Conservation (phyloP, 2,113 vertebrate genomes). For the Esox niger region DNA sequence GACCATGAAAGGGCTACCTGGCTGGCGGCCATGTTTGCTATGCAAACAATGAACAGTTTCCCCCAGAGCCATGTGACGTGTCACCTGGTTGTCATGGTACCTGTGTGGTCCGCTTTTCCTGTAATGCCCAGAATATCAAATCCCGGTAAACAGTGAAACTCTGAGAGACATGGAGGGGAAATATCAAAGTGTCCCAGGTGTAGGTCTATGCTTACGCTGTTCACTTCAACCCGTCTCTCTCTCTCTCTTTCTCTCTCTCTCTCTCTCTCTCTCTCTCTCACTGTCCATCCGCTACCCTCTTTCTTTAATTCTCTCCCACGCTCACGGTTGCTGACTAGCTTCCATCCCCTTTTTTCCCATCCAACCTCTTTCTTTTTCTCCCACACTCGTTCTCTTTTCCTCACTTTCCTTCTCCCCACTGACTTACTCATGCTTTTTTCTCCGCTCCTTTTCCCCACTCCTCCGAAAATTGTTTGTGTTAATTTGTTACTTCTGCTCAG, state of each 20-base stretch:
- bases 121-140: conserved; percentile 43
- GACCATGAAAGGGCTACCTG: conserved; percentile 5
- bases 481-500: too few species aligned
- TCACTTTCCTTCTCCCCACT: too few species aligned
- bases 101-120: conserved; percentile 40
- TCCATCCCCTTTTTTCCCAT: not conserved
- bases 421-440: too few species aligned
- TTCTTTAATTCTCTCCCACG: too few species aligned
- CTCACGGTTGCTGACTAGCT: too few species aligned
- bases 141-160: conserved; percentile 10
- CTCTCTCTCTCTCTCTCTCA: not conserved
- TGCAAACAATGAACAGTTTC: conserved; percentile 3
- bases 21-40: conserved; percentile 18
- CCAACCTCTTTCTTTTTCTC: not conserved
- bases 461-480: too few species aligned
- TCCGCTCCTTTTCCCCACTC: too few species aligned
- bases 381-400: too few species aligned
- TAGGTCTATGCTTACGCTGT: not conserved
- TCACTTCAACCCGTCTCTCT: not conserved
- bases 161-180: not conserved
- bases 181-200: too few species aligned
- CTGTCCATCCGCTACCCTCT: too few species aligned
- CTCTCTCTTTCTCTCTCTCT: not conserved
- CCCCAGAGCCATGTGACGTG: not conserved
- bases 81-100: conserved; percentile 53